Evolutionary conservation across 1,140 invertebrate species (phyloP).

Genomic region (Eciton burchellii): DNA sequence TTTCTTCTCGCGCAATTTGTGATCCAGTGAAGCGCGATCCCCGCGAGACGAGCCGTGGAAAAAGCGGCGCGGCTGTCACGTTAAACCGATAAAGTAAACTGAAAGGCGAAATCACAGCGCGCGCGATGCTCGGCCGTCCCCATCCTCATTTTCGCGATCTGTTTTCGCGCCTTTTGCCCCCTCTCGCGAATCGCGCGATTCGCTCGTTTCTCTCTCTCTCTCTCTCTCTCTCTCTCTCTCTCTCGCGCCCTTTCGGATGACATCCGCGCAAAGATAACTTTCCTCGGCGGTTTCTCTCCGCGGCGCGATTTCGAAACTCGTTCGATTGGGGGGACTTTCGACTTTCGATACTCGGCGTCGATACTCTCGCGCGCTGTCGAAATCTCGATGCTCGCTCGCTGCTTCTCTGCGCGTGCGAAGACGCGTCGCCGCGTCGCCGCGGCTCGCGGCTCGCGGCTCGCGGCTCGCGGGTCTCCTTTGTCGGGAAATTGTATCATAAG

Average conservation of each 20-base stretch:
- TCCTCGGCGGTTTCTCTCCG: constrained; percentile 74
- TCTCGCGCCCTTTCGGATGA: constrained; percentile 49
- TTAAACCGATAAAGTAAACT: no score
- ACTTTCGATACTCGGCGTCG: constrained; percentile 65
- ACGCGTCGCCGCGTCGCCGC: no score
- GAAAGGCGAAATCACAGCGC: no score
- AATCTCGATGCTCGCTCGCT: not conserved
- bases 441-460: no score
- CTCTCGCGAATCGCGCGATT: constrained; percentile 17
- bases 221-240: constrained; percentile 16
- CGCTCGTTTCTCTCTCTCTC: constrained; percentile 5
- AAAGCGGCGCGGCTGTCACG: no score
- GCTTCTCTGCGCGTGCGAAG: no score
- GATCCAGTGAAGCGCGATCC: no score
- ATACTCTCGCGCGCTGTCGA: constrained; percentile 8
- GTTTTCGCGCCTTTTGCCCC: not conserved
- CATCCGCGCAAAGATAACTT: constrained; percentile 61
- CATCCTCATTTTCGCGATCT: not conserved
- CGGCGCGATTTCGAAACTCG: constrained; percentile 72
- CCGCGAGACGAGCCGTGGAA: no score
- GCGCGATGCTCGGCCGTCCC: no score
- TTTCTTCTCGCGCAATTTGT: no score
- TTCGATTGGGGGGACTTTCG: constrained; percentile 69
- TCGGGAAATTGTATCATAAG: no score
- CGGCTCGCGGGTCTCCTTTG: no score